These are phyloP conservation scores for Mythimna impura DNA, from an alignment of 2,888 invertebrate species.

Conservation along the genomic window DNA sequence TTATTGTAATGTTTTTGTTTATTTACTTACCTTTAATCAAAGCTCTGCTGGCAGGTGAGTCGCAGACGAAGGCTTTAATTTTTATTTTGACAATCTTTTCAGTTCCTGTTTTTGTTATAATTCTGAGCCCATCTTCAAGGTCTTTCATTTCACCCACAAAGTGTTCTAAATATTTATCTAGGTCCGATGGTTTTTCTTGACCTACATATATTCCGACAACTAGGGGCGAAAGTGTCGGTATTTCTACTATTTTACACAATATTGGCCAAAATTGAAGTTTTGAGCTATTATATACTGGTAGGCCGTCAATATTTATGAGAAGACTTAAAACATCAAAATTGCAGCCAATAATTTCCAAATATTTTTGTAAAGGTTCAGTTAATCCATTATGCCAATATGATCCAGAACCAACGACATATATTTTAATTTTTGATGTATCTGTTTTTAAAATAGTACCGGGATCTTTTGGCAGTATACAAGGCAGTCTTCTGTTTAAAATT, in stretches of 20 bases:
- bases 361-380: conserved; percentile 18
- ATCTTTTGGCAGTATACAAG: too few relatives aligned
- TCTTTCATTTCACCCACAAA: neutral
- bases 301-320: conserved; percentile 12
- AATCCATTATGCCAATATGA: conserved; percentile 35
- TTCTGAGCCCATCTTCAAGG: neutral
- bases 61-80: neutral
- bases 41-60: neutral
- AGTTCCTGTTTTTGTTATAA: neutral
- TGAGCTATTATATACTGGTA: conserved; percentile 10
- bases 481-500: too few relatives aligned
- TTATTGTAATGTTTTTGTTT: neutral
- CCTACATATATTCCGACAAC: conserved; percentile 5
- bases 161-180: neutral
- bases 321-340: conserved; percentile 9
- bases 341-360: conserved; percentile 14
- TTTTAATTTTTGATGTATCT: conserved; percentile 2
- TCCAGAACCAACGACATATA: conserved; percentile 18
- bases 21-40: neutral
- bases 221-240: conserved; percentile 14
- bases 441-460: neutral
- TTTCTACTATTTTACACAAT: conserved; percentile 32
- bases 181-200: neutral
- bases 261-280: conserved; percentile 27
- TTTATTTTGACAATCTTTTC: neutral